Evolutionary conservation across 1,140 invertebrate species (phyloP).

Genomic region (Drosophila nasuta): DNA sequence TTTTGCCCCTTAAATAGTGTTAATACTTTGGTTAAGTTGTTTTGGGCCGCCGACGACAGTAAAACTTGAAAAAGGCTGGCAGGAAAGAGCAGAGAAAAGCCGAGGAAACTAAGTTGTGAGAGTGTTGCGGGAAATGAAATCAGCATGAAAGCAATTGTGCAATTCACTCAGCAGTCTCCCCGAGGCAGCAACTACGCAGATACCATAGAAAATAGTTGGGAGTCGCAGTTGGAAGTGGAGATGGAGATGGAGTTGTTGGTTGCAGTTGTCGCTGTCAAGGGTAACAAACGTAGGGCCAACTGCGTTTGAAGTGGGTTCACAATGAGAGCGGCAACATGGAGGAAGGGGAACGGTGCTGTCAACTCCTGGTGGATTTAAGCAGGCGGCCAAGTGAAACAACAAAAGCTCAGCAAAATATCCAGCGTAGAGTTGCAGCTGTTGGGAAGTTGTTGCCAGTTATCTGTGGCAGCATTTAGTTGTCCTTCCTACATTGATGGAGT

Average conservation of each 20-base stretch:
- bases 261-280: constrained; percentile 47
- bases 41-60: constrained; percentile 15
- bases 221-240: neutral
- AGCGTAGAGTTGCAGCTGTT: neutral
- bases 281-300: constrained; percentile 27
- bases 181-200: constrained; percentile 34
- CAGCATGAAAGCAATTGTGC: constrained; percentile 74
- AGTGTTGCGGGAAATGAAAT: constrained; percentile 62
- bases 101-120: constrained; percentile 29
- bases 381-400: constrained; percentile 3
- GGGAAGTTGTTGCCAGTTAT: neutral
- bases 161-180: constrained; percentile 61
- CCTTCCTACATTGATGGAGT: neutral
- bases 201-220: constrained; percentile 11
- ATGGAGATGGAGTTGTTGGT: constrained; percentile 4
- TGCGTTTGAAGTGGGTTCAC: constrained; percentile 57
- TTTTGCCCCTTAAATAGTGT: constrained; percentile 51
- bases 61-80: constrained; percentile 30
- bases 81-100: no score
- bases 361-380: constrained; percentile 10
- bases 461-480: neutral
- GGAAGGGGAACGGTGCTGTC: neutral
- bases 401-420: neutral
- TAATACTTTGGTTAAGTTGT: constrained; percentile 62
- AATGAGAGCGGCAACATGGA: neutral